Evolutionary conservation across 1,140 invertebrate species (phyloP).

Genomic region (Sycobia sp.): DNA sequence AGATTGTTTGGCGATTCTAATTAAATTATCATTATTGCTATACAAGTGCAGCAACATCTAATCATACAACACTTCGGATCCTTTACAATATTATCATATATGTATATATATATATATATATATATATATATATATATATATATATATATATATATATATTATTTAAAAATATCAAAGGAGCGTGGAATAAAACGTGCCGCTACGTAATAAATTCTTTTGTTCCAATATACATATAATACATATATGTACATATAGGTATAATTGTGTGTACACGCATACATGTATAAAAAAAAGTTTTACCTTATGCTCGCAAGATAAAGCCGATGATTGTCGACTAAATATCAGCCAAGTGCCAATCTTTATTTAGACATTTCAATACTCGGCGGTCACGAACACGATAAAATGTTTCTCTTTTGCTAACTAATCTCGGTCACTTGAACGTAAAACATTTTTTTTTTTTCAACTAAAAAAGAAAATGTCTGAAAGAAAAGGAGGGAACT

Average conservation of each 20-base stretch:
- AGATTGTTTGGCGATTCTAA: too few relatives aligned
- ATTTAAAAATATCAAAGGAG: background rate
- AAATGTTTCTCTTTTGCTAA: conserved; percentile 23
- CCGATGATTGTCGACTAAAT: conserved; percentile 10
- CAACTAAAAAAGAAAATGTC: background rate
- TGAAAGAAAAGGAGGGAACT: background rate
- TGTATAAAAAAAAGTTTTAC: conserved; percentile 16
- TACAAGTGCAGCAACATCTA: background rate
- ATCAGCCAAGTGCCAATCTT: conserved; percentile 15
- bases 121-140: background rate
- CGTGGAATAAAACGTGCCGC: background rate
- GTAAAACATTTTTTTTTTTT: conserved; percentile 26
- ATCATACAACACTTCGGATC: background rate
- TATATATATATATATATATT: background rate
- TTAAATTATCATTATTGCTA: background rate
- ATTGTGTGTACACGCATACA: too few relatives aligned
- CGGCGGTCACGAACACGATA: conserved; percentile 24
- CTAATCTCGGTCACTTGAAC: conserved; percentile 7
- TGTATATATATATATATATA: background rate
- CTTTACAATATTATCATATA: background rate
- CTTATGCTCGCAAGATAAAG: conserved; percentile 28
- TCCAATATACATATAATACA: too few relatives aligned
- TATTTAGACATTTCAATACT: conserved; percentile 19
- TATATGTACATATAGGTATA: too few relatives aligned
- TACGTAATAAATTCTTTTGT: conserved; percentile 25